phyloP scores from a whole-genome alignment of 1,140 invertebrate species.

The Calliopsis andreniformis region DNA sequence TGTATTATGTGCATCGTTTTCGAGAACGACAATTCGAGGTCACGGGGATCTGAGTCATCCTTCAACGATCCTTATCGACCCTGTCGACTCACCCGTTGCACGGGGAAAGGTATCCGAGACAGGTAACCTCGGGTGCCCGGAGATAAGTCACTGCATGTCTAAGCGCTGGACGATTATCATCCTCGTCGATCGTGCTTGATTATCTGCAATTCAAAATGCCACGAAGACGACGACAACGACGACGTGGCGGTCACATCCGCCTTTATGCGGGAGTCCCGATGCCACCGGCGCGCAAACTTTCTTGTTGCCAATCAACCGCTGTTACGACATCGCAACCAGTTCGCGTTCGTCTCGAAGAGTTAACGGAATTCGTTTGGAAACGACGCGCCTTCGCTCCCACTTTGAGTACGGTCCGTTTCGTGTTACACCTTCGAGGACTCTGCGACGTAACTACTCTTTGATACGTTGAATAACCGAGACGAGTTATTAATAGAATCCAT shows the following conservation, averaged over 20 bases:
- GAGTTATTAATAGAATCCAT: neutral
- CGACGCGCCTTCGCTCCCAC: neutral
- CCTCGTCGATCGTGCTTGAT: conserved; percentile 67
- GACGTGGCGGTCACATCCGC: conserved; percentile 21
- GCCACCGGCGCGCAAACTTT: conserved; percentile 36
- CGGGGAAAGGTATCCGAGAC: conserved; percentile 64
- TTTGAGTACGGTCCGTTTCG: neutral
- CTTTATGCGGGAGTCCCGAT: conserved; percentile 59
- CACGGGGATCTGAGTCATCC: conserved; percentile 59
- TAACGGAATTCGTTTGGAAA: conserved; percentile 51
- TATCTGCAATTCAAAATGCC: conserved; percentile 72
- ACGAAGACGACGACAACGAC: conserved; percentile 52
- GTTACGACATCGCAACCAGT: conserved; percentile 4
- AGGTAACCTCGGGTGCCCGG: conserved; percentile 61
- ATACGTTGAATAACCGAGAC: neutral
- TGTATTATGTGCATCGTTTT: conserved; percentile 41
- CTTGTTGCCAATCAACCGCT: conserved; percentile 46
- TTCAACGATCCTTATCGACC: conserved; percentile 57
- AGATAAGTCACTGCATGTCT: conserved; percentile 72
- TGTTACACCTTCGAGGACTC: neutral
- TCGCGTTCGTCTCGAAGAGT: conserved; percentile 1
- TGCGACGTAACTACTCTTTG: neutral
- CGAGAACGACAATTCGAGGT: conserved; percentile 58
- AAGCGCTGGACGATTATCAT: conserved; percentile 68
- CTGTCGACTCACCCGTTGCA: conserved; percentile 60